These are phyloP conservation scores for Hydrolagus colliei DNA, from an alignment of 2,797 vertebrate species.

Conservation along the genomic window DNA sequence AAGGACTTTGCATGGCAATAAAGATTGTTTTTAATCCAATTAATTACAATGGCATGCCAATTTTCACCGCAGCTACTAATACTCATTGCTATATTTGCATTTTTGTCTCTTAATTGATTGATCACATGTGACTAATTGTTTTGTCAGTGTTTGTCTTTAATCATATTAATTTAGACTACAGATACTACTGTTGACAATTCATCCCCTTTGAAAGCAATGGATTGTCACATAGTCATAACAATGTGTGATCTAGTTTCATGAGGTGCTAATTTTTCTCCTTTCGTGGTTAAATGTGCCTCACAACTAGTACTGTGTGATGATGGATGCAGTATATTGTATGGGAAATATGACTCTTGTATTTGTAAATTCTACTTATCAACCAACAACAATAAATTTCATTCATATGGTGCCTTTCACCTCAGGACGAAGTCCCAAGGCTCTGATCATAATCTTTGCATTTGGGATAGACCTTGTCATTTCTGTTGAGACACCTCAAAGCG, in stretches of 20 bases:
- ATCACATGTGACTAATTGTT: background rate
- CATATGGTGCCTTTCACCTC: too few relatives aligned
- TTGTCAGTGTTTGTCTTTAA: background rate
- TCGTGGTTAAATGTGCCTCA: background rate
- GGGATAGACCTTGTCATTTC: too few relatives aligned
- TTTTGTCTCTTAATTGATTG: background rate
- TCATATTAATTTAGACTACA: background rate
- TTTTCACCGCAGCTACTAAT: background rate
- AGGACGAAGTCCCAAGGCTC: too few relatives aligned
- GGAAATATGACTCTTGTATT: too few relatives aligned
- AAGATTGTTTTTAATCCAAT: too few relatives aligned
- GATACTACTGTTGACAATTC: background rate
- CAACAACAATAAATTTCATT: too few relatives aligned
- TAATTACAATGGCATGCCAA: background rate
- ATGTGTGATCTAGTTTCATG: background rate
- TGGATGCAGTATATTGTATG: too few relatives aligned
- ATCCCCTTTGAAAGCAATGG: background rate
- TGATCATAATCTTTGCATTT: too few relatives aligned
- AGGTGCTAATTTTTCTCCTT: background rate
- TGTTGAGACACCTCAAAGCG: too few relatives aligned
- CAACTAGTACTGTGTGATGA: too few relatives aligned
- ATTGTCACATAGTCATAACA: background rate
- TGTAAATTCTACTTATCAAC: too few relatives aligned
- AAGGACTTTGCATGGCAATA: background rate
- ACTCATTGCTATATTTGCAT: background rate